Percentiles rank a stretch among this genome's conserved stretches.
These are phyloP conservation scores for Amphiprion percula DNA, from an alignment of 2,113 vertebrate genomes.

Conservation along the genomic window DNA sequence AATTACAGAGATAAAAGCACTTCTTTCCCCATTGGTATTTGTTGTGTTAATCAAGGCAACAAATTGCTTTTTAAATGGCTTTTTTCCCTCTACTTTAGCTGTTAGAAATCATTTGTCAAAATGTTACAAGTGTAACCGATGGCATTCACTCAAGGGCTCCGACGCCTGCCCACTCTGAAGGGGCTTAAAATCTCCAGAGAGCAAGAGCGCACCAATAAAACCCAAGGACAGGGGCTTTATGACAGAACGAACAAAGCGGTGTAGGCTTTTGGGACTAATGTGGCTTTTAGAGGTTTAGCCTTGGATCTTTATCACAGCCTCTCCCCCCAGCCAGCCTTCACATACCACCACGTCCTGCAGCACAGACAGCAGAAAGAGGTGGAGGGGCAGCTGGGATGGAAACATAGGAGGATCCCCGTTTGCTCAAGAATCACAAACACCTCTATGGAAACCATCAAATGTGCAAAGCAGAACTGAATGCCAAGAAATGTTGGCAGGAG, in stretches of 20 bases:
- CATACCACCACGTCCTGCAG: constrained; percentile 49
- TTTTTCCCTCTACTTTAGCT: constrained; percentile 11
- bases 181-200: constrained; percentile 49
- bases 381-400: constrained; percentile 59
- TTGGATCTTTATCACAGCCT: constrained; percentile 67
- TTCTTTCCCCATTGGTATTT: not conserved
- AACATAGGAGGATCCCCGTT: constrained; percentile 52
- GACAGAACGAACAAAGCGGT: constrained; percentile 40
- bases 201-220: constrained; percentile 63
- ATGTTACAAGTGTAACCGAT: constrained; percentile 18
- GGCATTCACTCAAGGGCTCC: constrained; percentile 30
- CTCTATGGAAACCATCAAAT: constrained; percentile 50
- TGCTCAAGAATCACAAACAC: constrained; percentile 33
- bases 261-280: constrained; percentile 63
- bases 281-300: constrained; percentile 68
- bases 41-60: too few relatives aligned
- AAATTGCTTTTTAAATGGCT: not conserved
- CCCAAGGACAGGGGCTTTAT: constrained; percentile 67
- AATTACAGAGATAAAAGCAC: not conserved
- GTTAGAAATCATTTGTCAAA: constrained; percentile 39
- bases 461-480: constrained; percentile 13
- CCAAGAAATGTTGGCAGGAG: constrained; percentile 20
- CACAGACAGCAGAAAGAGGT: constrained; percentile 50
- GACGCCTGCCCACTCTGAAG: constrained; percentile 39
- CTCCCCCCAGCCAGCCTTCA: constrained; percentile 34